phyloP scores from a whole-genome alignment of 2,113 vertebrate species.

The Poeciliopsis occidentalis region DNA sequence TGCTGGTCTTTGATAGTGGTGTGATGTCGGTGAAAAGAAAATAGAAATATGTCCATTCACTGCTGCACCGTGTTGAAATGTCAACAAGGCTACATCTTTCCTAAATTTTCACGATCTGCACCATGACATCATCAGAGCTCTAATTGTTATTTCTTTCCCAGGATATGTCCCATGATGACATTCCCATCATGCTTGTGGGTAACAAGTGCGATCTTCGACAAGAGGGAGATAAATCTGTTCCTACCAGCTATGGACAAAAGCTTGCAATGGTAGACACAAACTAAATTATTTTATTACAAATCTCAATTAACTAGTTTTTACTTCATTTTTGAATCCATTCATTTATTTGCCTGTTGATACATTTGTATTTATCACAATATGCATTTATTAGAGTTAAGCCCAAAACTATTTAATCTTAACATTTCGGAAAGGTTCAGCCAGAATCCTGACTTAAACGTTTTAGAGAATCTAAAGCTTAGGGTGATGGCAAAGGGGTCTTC shows the following conservation, averaged over 20 bases:
- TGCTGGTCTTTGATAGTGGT: neutral
- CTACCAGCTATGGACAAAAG: constrained; percentile 89
- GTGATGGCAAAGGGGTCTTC: too few relatives aligned
- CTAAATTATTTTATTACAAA: neutral
- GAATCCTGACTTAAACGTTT: too few relatives aligned
- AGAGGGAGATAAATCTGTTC: constrained; percentile 79
- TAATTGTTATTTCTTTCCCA: constrained; percentile 48
- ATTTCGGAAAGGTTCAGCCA: too few relatives aligned
- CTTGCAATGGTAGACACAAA: constrained; percentile 89
- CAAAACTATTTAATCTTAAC: too few relatives aligned
- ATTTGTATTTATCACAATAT: too few relatives aligned
- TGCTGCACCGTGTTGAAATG: neutral
- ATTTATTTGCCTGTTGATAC: too few relatives aligned
- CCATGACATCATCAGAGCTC: neutral
- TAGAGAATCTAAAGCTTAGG: too few relatives aligned
- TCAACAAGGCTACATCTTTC: neutral
- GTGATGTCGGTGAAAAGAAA: neutral
- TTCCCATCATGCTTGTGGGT: constrained; percentile 97
- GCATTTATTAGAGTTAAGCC: too few relatives aligned
- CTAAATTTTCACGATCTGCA: neutral
- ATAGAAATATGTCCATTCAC: neutral
- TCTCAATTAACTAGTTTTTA: neutral
- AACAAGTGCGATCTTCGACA: constrained; percentile 93
- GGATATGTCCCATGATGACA: constrained; percentile 86
- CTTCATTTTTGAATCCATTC: too few relatives aligned